Evolutionary conservation across 2,888 invertebrate genomes (phyloP).

Genomic region (Plagiodera versicolora): DNA sequence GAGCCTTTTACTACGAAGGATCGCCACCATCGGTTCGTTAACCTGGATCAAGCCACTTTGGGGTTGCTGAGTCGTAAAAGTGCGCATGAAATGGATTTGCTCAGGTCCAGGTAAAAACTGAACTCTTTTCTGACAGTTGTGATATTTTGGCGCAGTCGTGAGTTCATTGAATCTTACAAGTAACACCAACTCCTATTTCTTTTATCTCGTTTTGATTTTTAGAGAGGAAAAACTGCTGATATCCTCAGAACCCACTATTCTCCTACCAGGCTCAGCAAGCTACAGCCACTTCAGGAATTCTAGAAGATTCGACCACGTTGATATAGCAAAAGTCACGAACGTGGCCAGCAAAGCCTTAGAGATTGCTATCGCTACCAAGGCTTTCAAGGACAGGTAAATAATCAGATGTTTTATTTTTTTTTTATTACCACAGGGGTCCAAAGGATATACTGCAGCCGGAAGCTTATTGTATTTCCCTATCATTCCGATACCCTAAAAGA

Average conservation of each 20-base stretch:
- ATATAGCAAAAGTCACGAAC: slow-evolving; percentile 52
- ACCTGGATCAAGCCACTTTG: slow-evolving; percentile 38
- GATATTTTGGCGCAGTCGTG: too few relatives aligned
- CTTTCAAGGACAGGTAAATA: slow-evolving; percentile 55
- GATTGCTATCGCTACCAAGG: slow-evolving; percentile 58
- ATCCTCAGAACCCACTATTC: slow-evolving; percentile 48
- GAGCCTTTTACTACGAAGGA: slow-evolving; percentile 26
- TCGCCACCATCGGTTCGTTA: slow-evolving; percentile 32
- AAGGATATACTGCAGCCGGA: too few relatives aligned
- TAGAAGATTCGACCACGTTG: slow-evolving; percentile 47
- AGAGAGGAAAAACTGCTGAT: slow-evolving; percentile 47
- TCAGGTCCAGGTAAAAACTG: slow-evolving; percentile 48
- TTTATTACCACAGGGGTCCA: too few relatives aligned
- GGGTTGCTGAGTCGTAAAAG: slow-evolving; percentile 40
- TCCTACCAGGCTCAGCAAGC: slow-evolving; percentile 51
- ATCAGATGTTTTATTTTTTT: slow-evolving; percentile 1
- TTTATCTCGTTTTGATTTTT: too few relatives aligned
- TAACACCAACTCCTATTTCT: too few relatives aligned
- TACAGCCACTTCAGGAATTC: slow-evolving; percentile 54
- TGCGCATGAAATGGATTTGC: slow-evolving; percentile 49
- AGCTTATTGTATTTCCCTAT: too few relatives aligned
- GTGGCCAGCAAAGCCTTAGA: slow-evolving; percentile 57
- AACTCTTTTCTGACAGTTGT: too few relatives aligned
- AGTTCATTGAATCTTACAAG: too few relatives aligned
- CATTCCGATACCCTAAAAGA: too few relatives aligned